Conservation (phyloP, 2,888 invertebrate species). For the Brachylomia viminalis region DNA sequence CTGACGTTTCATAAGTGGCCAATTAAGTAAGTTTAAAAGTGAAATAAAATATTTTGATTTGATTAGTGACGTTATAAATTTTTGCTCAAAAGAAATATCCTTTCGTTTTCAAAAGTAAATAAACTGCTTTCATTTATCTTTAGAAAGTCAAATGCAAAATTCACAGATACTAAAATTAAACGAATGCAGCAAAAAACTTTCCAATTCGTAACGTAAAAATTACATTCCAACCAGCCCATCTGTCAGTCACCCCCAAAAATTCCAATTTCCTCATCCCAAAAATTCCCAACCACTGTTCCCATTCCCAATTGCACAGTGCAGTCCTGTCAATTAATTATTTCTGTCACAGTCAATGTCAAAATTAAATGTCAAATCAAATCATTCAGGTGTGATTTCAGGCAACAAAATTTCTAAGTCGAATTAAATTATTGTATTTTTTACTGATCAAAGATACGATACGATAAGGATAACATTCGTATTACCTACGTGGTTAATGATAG, state of each 20-base stretch:
- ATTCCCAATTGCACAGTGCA: neutral
- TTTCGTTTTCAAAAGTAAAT: neutral
- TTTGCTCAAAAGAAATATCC: neutral
- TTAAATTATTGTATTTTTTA: conserved; percentile 6
- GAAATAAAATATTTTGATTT: no score
- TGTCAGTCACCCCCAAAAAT: neutral
- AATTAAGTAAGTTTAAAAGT: no score
- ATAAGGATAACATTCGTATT: conserved; percentile 54
- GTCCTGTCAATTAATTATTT: neutral
- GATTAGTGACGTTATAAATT: neutral
- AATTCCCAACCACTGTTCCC: neutral
- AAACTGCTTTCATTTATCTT: neutral
- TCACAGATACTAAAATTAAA: neutral
- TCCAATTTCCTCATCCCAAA: neutral
- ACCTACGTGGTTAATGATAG: conserved; percentile 54
- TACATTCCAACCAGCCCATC: neutral
- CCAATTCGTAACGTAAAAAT: neutral
- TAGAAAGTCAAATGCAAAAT: neutral
- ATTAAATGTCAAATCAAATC: neutral
- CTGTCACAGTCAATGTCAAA: conserved; percentile 20
- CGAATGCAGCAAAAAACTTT: neutral
- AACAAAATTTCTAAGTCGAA: conserved; percentile 39
- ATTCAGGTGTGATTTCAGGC: neutral
- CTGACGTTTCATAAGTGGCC: no score
- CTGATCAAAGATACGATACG: conserved; percentile 35